These are phyloP conservation scores for Xiphydria camelus DNA, from an alignment of 2,888 invertebrate species.

Conservation along the genomic window DNA sequence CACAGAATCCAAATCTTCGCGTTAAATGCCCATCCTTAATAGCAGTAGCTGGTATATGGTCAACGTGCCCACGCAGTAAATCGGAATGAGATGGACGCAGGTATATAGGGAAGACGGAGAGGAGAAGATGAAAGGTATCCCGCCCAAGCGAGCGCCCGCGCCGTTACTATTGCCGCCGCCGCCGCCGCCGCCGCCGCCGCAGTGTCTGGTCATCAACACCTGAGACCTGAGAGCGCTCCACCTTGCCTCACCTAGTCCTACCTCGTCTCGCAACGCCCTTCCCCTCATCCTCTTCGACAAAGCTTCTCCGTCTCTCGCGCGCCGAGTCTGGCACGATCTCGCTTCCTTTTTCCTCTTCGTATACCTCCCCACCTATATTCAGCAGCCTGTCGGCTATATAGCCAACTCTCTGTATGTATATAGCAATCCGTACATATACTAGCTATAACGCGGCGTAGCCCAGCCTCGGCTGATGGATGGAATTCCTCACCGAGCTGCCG, in stretches of 20 bases:
- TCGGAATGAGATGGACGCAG: too few relatives aligned
- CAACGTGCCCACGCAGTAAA: too few relatives aligned
- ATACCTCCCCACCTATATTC: constrained; percentile 27
- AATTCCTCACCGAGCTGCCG: constrained; percentile 35
- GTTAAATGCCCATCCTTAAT: too few relatives aligned
- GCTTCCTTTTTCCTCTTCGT: constrained; percentile 15
- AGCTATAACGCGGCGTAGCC: constrained; percentile 28
- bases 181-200: constrained; percentile 44
- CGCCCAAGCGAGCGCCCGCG: not conserved
- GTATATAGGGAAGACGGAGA: constrained; percentile 42
- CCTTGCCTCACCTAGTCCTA: constrained; percentile 25
- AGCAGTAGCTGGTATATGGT: too few relatives aligned
- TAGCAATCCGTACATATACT: constrained; percentile 27
- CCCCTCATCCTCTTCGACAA: too few relatives aligned
- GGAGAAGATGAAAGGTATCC: constrained; percentile 53
- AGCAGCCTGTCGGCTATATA: not conserved
- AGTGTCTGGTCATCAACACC: constrained; percentile 49
- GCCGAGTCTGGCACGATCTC: too few relatives aligned
- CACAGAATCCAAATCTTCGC: too few relatives aligned
- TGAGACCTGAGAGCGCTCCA: constrained; percentile 32
- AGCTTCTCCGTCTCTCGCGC: not conserved
- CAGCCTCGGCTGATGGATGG: constrained; percentile 40
- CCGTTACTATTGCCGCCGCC: constrained; percentile 23
- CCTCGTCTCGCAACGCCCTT: constrained; percentile 20
- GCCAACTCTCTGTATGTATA: constrained; percentile 22